Base-by-base conservation (phyloP, 1,140 invertebrate genomes). In the Asbolus verrucosus region DNA sequence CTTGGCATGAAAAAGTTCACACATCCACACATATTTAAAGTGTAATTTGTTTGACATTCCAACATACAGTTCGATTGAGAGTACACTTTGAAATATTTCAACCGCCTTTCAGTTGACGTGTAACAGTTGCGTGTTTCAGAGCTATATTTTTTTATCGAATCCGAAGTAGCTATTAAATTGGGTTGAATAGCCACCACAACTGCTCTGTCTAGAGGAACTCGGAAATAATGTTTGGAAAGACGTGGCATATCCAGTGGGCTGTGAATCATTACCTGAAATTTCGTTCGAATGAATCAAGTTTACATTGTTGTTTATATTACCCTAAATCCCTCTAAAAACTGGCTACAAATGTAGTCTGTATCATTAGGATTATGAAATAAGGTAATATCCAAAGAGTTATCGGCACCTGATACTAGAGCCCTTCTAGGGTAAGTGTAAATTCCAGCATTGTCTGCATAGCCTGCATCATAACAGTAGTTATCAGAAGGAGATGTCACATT, bases 1-100 rank as follows among this genome's bases (percentile, higher is more conserved):
- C 27, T 30, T 30, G 39, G 39, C 39, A 43, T 43, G 15, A 6
- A 43, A 18, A 92, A n/a, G n/a, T n/a, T n/a, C n/a, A n/a, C n/a
- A n/a, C n/a, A n/a, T n/a, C n/a, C n/a, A n/a, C n/a, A n/a, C 38
- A 84, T 82, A 8, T 81, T 71, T 2, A 87, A 79, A 0, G 90
- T 92, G 69, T 87, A 91, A 78, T 92, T 91, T 1, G 89, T 85
- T 67, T 91, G 82, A 72, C 91, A 92, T 79, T 92, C 90, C 61
- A 90, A 81, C 69, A 89, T 84, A 74, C 91, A 92, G 76, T 91
- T 92, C 11, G 84, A 43, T 9, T 43, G 39, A 18, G 11, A 16
- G 39, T 43, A 43, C 2, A 18, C 13, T 15, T 14, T 14, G 18
- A 43, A 43, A 18, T 43, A 43, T 0, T 16, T 15, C n/a, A 43